A percentile compares a stretch with the other conserved stretches of the same genome.
phyloP scores from a whole-genome alignment of 2,888 invertebrate genomes.

The Brachynemurus nebulosus region DNA sequence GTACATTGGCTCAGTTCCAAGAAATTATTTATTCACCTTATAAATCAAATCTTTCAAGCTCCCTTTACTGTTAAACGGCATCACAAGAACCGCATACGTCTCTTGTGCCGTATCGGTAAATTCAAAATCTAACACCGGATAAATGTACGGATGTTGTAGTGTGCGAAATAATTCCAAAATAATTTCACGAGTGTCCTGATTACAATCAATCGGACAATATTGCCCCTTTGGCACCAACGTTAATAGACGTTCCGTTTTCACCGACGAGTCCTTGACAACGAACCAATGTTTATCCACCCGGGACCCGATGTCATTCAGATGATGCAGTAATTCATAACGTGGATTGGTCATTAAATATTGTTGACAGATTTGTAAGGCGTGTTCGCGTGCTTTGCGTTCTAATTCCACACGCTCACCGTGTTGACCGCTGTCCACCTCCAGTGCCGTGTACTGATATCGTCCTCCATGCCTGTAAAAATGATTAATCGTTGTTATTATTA shows the following conservation, averaged over 20 bases:
- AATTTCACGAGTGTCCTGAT: conserved; percentile 45
- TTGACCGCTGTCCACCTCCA: conserved; percentile 35
- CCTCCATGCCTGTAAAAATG: conserved; percentile 35
- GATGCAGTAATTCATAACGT: conserved; percentile 65
- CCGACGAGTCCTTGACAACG: conserved; percentile 66
- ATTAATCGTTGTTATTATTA: too few species aligned
- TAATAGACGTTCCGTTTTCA: conserved; percentile 63
- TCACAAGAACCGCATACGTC: conserved; percentile 54
- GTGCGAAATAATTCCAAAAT: conserved; percentile 72
- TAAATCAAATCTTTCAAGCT: conserved; percentile 84
- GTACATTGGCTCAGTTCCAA: too few species aligned
- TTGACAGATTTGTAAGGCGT: conserved; percentile 50
- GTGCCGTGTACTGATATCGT: conserved; percentile 52
- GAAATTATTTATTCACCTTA: conserved; percentile 18
- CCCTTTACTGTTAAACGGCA: conserved; percentile 72
- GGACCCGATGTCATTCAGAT: conserved; percentile 70
- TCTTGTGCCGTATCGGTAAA: conserved; percentile 30
- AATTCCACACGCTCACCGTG: conserved; percentile 44
- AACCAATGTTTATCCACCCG: conserved; percentile 86
- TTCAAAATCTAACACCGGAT: conserved; percentile 76
- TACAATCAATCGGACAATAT: conserved; percentile 51
- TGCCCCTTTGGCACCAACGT: conserved; percentile 52
- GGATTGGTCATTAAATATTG: conserved; percentile 46
- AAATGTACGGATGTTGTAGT: conserved; percentile 85
- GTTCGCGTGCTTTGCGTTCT: conserved; percentile 49